phyloP scores from a whole-genome alignment of 2,113 vertebrate species.

The Scomber colias region DNA sequence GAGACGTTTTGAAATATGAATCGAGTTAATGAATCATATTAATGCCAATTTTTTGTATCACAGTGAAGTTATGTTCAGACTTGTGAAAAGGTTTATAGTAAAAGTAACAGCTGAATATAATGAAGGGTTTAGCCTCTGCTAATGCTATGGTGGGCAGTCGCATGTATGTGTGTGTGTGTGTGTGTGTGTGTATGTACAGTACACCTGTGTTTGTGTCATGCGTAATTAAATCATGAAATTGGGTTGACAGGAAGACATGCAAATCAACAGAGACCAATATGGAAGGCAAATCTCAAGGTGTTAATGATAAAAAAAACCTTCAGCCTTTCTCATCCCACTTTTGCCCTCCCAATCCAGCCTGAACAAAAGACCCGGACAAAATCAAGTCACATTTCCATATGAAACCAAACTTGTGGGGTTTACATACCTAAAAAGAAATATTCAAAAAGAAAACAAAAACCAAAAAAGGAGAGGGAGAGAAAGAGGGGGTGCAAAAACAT shows the following conservation, averaged over 20 bases:
- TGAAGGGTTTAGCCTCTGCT: neutral
- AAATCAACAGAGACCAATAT: constrained; percentile 71
- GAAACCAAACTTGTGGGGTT: constrained; percentile 82
- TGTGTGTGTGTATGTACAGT: constrained; percentile 15
- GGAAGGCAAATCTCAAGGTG: constrained; percentile 67
- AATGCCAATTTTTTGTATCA: constrained; percentile 5
- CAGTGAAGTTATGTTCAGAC: neutral
- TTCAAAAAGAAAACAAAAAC: constrained; percentile 54
- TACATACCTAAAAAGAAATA: constrained; percentile 77
- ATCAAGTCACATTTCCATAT: constrained; percentile 76
- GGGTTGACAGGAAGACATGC: constrained; percentile 71
- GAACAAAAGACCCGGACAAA: constrained; percentile 53
- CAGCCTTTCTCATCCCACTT: constrained; percentile 55
- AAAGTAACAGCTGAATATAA: neutral
- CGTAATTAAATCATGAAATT: constrained; percentile 35
- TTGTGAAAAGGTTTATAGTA: neutral
- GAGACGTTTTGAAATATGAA: constrained; percentile 37
- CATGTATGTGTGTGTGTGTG: neutral
- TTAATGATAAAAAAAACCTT: constrained; percentile 67
- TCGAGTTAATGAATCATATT: constrained; percentile 26
- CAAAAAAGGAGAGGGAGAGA: constrained; percentile 66
- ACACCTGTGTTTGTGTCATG: constrained; percentile 35
- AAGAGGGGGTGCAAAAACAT: constrained; percentile 81
- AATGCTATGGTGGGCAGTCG: neutral
- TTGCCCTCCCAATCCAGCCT: constrained; percentile 63